phyloP scores from a whole-genome alignment of 1,140 invertebrate genomes.

The Proctacanthus coquilletti region DNA sequence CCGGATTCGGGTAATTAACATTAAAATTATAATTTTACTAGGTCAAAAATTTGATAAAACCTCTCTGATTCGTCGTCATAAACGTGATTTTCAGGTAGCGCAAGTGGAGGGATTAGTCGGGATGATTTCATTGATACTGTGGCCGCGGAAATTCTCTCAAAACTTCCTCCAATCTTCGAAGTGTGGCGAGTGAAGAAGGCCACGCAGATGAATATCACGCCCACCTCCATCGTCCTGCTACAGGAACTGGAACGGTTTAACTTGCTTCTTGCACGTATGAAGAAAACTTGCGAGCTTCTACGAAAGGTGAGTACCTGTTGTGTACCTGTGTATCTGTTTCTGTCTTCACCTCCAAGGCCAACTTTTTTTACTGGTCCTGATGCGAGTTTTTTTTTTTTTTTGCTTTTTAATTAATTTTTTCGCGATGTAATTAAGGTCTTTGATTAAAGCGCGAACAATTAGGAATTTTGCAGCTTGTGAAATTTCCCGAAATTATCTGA shows the following conservation, averaged over 20 bases:
- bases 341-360: too few relatives aligned
- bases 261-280: conserved; percentile 55
- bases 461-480: too few relatives aligned
- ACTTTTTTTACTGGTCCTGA: too few relatives aligned
- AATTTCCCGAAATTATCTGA: too few relatives aligned
- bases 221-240: conserved; percentile 68
- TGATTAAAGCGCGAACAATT: too few relatives aligned
- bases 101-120: conserved; percentile 44
- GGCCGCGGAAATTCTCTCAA: conserved; percentile 55
- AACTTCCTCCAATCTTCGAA: conserved; percentile 60
- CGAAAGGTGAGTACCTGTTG: conserved; percentile 42
- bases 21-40: too few relatives aligned
- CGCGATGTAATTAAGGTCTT: too few relatives aligned
- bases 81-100: conserved; percentile 33
- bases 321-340: conserved; percentile 9
- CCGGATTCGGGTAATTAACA: too few relatives aligned
- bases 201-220: conserved; percentile 58
- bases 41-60: too few relatives aligned
- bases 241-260: conserved; percentile 85
- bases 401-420: too few relatives aligned
- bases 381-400: too few relatives aligned
- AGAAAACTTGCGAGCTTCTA: conserved; percentile 49
- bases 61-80: too few relatives aligned
- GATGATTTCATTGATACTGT: conserved; percentile 70
- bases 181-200: conserved; percentile 59